Base-by-base conservation (phyloP, 2,113 vertebrate species). In the Platichthys flesus region DNA sequence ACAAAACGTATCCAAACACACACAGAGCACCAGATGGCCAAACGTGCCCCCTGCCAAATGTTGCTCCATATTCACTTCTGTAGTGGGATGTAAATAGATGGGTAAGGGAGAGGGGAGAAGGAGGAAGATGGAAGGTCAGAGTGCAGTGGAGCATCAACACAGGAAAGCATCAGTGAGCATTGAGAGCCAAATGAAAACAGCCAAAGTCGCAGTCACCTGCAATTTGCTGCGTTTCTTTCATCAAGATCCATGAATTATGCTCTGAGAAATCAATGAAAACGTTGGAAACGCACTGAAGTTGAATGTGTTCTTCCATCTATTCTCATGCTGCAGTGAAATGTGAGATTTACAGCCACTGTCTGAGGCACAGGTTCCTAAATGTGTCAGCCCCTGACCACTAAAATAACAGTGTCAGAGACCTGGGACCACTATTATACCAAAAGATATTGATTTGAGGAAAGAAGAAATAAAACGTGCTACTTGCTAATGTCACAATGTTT, bases 1-100 rank as follows among this genome's bases (percentile, higher is more conserved):
- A 74, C 67, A 57, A 40, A 40, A 80, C 70, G 47, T 57, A 74
- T 21, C 20, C 57, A 74, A 61, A 54, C 49, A 80, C 73, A 52
- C 40, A 65, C 42, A 74, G 28, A 64, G 59, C 72, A 85, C 76
- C 92, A 93, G 90, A 91, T 91, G 88, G 90, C 54, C 70, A 10
- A 40, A 16, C 47, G 35, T 54, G 51, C 21, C 62, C 62, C 21
- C 24, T 57, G 87, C 88, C 83, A 90, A 89, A 80, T 26, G 64
- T 68, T 74, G 71, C 63, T 63, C 90, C 51, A 4, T 62, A 79
- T 75, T 85, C 26, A 72, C 57, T 79, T 85, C 68, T 72, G 71
- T 58, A 69, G 64, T 55, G 58, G 74, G 81, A 82, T 54, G 64
- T 80, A 56, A 85, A 79, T 63, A 62, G 68, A 60, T 42, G 15